Conservation (phyloP, 2,888 invertebrate species). For the Drosophila mimica region DNA sequence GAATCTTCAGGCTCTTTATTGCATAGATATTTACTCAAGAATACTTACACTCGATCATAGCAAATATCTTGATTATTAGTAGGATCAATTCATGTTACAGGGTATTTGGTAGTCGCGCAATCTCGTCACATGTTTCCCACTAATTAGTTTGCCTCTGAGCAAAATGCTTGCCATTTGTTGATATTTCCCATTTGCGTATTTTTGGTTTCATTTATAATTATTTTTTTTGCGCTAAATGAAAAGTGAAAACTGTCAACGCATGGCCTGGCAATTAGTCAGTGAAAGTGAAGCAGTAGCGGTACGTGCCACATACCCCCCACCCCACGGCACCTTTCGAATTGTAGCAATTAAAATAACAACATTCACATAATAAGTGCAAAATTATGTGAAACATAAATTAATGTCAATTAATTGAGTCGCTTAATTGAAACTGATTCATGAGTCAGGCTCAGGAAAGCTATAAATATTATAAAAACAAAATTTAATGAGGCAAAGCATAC, state of each 20-base stretch:
- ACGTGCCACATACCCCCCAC: background rate
- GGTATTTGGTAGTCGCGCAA: background rate
- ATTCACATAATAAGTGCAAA: slow-evolving; percentile 36
- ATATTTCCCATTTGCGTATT: slow-evolving; percentile 24
- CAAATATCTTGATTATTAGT: background rate
- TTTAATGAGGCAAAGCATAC: background rate
- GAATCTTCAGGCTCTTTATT: too few species aligned
- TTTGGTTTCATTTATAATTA: background rate
- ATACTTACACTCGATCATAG: too few species aligned
- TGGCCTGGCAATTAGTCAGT: slow-evolving; percentile 61
- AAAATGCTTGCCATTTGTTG: slow-evolving; percentile 21
- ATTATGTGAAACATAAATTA: slow-evolving; percentile 52
- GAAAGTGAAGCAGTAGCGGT: slow-evolving; percentile 56
- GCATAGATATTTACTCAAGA: too few species aligned
- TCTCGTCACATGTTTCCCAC: background rate
- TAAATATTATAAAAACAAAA: background rate
- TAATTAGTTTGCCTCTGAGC: background rate
- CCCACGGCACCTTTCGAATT: slow-evolving; percentile 7
- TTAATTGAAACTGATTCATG: slow-evolving; percentile 18
- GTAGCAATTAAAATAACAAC: slow-evolving; percentile 55
- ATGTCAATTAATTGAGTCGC: slow-evolving; percentile 52
- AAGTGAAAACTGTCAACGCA: slow-evolving; percentile 69
- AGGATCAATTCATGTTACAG: fast-evolving
- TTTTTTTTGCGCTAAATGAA: slow-evolving; percentile 52
- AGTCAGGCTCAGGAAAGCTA: background rate